A percentile compares a stretch with the other conserved stretches of the same genome.
Conservation (phyloP, 1,140 invertebrate species). For the Lepidostoma basale region DNA sequence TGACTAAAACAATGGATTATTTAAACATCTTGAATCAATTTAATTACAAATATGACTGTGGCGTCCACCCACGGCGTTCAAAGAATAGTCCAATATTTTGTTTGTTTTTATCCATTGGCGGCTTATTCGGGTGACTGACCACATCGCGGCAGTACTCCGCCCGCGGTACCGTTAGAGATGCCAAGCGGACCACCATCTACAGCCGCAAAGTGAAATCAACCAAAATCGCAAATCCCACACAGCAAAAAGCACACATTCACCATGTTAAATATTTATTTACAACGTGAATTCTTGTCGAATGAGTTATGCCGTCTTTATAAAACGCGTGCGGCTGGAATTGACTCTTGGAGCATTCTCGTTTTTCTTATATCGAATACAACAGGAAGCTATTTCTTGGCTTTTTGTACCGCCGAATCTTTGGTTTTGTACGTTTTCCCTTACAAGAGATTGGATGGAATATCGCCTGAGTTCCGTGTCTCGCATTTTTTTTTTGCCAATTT, state of each 20-base stretch:
- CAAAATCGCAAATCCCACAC: no score
- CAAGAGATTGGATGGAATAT: not conserved
- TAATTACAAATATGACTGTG: no score
- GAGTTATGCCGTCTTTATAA: no score
- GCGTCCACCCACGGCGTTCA: no score
- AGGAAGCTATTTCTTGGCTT: not conserved
- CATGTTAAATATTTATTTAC: no score
- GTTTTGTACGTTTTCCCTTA: not conserved
- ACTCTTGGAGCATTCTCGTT: constrained; percentile 15
- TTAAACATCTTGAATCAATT: no score
- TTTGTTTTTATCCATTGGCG: not conserved
- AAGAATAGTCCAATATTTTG: not conserved
- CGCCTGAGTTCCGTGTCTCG: not conserved
- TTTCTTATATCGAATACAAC: not conserved
- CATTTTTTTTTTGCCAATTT: constrained; percentile 14
- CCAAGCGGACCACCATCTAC: no score
- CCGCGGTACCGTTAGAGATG: constrained; percentile 3
- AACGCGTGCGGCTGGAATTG: no score
- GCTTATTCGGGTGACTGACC: not conserved
- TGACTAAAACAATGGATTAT: no score
- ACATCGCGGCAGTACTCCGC: not conserved
- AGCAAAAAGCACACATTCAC: no score
- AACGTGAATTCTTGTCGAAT: no score
- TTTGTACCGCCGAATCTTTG: not conserved
- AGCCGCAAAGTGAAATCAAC: no score